Evolutionary conservation across 53 echinoderm and acorn worm genomes (phyloP).

Genomic region (Paracentrotus lividus): DNA sequence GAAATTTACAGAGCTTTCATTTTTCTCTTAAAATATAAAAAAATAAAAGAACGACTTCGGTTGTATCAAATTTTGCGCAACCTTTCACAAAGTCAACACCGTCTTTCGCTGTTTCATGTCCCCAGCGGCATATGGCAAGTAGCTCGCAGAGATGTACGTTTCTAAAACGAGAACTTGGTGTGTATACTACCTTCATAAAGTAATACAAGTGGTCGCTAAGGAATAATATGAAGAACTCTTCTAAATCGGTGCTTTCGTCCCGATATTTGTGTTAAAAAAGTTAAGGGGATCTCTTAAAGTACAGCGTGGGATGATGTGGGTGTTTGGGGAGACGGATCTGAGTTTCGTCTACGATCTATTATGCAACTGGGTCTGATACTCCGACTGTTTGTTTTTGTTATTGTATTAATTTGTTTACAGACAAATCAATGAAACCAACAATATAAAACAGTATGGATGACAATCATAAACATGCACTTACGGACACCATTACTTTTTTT

Average conservation of each 20-base stretch:
- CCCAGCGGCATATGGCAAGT: background rate
- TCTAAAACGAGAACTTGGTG: background rate
- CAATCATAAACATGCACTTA: too few relatives aligned
- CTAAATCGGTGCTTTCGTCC: background rate
- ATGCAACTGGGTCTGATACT: too few relatives aligned
- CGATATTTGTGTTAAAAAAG: too few relatives aligned
- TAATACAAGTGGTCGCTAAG: slow-evolving; percentile 18
- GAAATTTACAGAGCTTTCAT: background rate
- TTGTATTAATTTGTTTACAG: too few relatives aligned
- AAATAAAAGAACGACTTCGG: background rate
- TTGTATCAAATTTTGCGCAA: slow-evolving; percentile 19
- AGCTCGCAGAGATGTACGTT: background rate
- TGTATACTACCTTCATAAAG: slow-evolving; percentile 2
- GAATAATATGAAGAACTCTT: background rate
- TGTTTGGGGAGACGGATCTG: too few relatives aligned
- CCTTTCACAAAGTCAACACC: slow-evolving; percentile 3
- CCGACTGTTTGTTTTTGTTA: too few relatives aligned
- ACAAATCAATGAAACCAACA: too few relatives aligned
- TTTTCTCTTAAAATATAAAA: background rate
- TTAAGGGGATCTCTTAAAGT: too few relatives aligned
- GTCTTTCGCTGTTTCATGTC: background rate
- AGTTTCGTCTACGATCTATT: too few relatives aligned
- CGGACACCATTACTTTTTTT: too few relatives aligned
- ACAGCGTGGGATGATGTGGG: too few relatives aligned
- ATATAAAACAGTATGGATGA: too few relatives aligned